Base-by-base conservation (phyloP, 2,888 invertebrate genomes). In the Aspidapion aeneum region DNA sequence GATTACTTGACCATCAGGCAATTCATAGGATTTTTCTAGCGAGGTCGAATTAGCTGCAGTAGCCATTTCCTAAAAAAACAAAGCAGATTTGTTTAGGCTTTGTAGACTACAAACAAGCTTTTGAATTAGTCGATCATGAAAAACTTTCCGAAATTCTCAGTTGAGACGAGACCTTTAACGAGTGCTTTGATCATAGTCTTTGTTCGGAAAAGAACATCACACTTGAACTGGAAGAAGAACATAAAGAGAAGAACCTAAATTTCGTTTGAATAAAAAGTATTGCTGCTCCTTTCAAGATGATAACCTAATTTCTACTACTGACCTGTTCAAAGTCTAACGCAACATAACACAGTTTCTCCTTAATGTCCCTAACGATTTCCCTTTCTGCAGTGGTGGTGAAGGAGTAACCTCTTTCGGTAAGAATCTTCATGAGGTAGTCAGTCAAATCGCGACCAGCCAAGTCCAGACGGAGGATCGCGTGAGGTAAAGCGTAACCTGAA, bases 351-450 rank as follows among this genome's bases (percentile, higher is more conserved):
- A 93, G 86, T 83, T 92, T 93, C 82, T 94, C 94, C 87, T 94
- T 94, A 86, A 94, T 93, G 86, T 94, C 94, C 78, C 93, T 88
- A 55, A 94, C 94, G 82, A 94, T 94, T 90, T 94, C 94, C 80
- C 93, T 86, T 85, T 96, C 96, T 83, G 95, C 95, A 78, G 93
- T 94, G 85, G 95, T 95, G 81, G 94, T 94, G 90, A 95, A 94
- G 70, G 92, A 92, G 86, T 94, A 94, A 75, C 94, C 94, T 82
- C 94, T 89, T 86, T 95, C 94, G 80, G 94, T 94, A 79, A 96
- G 88, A 88, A 96, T 95, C 87, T 95, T 95, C 95, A 95, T 95
- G 84, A 96, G 87, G 87, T 96, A 96, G 85, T 96, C 95, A 83
- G 96, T 96, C 83, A 96, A 88, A 85, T 96, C 96, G 78, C 96